Conservation (phyloP, 2,888 invertebrate genomes). For the Halictus ligatus region DNA sequence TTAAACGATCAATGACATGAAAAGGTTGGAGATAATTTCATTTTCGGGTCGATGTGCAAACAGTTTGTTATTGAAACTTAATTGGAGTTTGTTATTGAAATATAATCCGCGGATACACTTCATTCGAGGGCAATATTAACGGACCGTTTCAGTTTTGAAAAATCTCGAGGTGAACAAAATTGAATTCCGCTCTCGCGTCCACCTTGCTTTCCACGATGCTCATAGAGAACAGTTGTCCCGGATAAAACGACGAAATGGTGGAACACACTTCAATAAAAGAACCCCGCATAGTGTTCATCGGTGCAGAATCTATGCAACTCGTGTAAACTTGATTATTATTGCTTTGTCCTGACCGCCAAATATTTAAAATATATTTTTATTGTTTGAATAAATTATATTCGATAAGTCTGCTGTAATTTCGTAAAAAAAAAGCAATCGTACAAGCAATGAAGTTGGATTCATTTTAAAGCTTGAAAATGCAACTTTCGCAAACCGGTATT, state of each 20-base stretch:
- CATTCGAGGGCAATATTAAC: background rate
- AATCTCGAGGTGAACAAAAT: conserved; percentile 2
- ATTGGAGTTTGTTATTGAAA: conserved; percentile 20
- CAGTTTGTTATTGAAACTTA: background rate
- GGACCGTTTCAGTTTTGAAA: background rate
- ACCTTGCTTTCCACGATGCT: background rate
- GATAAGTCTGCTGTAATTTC: too few species aligned
- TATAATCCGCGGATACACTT: conserved; percentile 8
- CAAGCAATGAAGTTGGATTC: too few species aligned
- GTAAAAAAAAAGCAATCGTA: too few species aligned
- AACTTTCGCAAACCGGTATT: too few species aligned
- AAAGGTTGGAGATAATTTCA: conserved; percentile 46
- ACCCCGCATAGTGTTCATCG: background rate
- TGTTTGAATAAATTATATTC: too few species aligned
- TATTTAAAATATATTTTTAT: too few species aligned
- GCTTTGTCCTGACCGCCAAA: background rate
- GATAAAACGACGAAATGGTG: background rate
- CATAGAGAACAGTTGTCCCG: background rate
- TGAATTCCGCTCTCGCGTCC: background rate
- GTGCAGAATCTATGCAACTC: background rate
- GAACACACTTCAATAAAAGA: background rate
- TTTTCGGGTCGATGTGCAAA: conserved; percentile 28
- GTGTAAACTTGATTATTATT: background rate
- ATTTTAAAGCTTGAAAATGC: too few species aligned
- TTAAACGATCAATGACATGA: conserved; percentile 42